Percentiles rank a stretch among this genome's conserved stretches.
Evolutionary conservation across 2,113 vertebrate genomes (phyloP).

Genomic region (Myiozetetes cayanensis): DNA sequence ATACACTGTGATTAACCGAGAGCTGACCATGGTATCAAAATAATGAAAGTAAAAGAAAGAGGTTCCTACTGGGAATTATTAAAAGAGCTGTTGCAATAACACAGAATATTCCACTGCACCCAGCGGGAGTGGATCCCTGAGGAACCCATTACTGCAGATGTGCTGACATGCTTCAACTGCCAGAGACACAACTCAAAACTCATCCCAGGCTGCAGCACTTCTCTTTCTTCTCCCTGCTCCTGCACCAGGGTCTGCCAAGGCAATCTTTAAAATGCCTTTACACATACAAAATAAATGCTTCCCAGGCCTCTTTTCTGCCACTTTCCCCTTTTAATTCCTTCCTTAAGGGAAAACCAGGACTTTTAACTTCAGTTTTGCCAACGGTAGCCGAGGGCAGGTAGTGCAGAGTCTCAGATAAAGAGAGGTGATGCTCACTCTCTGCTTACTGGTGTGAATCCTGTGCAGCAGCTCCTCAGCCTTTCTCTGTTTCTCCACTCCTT

Average conservation of each 20-base stretch:
- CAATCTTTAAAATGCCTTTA: background rate
- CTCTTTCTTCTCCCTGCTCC: background rate
- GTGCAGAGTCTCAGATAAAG: background rate
- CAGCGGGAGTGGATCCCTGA: background rate
- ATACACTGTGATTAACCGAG: background rate
- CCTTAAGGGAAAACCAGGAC: background rate
- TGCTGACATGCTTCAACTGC: background rate
- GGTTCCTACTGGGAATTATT: background rate
- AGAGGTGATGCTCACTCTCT: slow-evolving; percentile 61
- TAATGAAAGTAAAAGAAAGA: background rate
- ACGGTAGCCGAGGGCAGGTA: background rate
- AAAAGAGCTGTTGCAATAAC: background rate
- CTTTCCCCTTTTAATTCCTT: background rate
- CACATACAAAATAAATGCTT: background rate
- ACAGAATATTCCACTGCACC: background rate
- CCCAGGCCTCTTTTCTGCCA: background rate
- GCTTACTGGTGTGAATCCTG: slow-evolving; percentile 63
- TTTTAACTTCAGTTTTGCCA: background rate
- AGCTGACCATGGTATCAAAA: background rate
- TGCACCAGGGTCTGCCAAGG: background rate
- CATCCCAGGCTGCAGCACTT: background rate
- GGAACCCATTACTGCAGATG: background rate
- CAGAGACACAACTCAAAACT: background rate
- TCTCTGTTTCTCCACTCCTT: slow-evolving; percentile 55
- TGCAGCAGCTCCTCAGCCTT: slow-evolving; percentile 55